Evolutionary conservation across 2,797 vertebrate genomes (phyloP).

Genomic region (Fistularia commersonii): DNA sequence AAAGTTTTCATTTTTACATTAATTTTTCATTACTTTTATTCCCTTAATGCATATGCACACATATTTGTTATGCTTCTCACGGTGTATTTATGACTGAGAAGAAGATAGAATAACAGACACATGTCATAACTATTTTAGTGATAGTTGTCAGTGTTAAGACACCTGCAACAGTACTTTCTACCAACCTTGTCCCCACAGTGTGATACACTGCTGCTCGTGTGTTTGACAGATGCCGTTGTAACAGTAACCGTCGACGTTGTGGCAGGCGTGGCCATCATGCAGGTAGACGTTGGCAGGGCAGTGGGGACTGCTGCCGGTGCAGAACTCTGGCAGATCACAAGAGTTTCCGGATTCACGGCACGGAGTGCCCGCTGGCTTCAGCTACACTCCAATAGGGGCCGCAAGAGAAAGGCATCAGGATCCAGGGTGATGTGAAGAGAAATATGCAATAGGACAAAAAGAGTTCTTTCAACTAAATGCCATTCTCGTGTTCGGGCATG

Average conservation of each 20-base stretch:
- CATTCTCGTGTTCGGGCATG: not conserved
- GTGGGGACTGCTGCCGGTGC: conserved; percentile 85
- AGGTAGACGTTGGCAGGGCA: conserved; percentile 96
- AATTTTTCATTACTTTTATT: too few species aligned
- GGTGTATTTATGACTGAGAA: not conserved
- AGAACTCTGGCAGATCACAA: conserved; percentile 96
- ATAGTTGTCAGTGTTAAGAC: conserved; percentile 50
- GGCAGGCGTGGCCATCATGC: conserved; percentile 91
- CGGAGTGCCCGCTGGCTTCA: conserved; percentile 86
- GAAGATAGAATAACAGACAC: too few species aligned
- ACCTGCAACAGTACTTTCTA: not conserved
- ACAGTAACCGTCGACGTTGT: conserved; percentile 87
- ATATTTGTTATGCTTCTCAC: too few species aligned
- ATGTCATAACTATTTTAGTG: not conserved
- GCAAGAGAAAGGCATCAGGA: not conserved
- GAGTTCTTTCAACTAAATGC: not conserved
- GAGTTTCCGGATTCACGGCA: conserved; percentile 89
- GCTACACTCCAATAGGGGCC: conserved; percentile 56
- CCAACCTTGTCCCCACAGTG: conserved; percentile 92
- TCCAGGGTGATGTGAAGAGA: conserved; percentile 7
- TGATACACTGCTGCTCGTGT: conserved; percentile 96
- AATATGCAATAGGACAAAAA: not conserved
- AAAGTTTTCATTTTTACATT: too few species aligned
- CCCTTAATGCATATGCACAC: too few species aligned
- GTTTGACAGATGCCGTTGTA: conserved; percentile 98